Evolutionary conservation across 1,140 invertebrate species (phyloP).

Genomic region (Stegodyphus dumicola): DNA sequence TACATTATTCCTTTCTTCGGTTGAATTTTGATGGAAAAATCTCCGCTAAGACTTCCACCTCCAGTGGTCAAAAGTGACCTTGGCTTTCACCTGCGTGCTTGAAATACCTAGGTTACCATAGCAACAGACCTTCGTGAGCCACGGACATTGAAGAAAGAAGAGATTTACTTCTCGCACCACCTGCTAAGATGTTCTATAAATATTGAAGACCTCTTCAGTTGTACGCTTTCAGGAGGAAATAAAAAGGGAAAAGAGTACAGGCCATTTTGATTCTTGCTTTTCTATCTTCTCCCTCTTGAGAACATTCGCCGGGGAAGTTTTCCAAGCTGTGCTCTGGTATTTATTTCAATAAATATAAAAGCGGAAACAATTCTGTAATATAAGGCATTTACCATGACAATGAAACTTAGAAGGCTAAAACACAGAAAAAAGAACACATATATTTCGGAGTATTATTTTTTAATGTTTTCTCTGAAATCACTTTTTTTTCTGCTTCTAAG

Average conservation of each 20-base stretch:
- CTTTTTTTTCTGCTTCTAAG: no score
- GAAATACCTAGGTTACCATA: conserved; percentile 33
- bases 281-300: no score
- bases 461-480: no score
- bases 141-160: conserved; percentile 15
- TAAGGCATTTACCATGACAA: no score
- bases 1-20: neutral
- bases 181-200: conserved; percentile 49
- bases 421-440: no score
- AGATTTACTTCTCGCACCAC: conserved; percentile 35
- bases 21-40: conserved; percentile 16
- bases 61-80: conserved; percentile 34
- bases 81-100: conserved; percentile 31
- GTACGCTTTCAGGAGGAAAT: neutral
- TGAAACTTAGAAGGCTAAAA: no score
- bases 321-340: no score
- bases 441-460: no score
- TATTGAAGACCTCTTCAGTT: conserved; percentile 39
- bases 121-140: conserved; percentile 26
- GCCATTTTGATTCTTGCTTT: neutral
- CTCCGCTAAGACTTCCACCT: neutral
- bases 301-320: no score
- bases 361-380: no score
- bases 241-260: neutral
- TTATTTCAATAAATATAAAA: no score